These are phyloP conservation scores for Chymomyza procnemis DNA, from an alignment of 2,888 invertebrate species.

Conservation along the genomic window DNA sequence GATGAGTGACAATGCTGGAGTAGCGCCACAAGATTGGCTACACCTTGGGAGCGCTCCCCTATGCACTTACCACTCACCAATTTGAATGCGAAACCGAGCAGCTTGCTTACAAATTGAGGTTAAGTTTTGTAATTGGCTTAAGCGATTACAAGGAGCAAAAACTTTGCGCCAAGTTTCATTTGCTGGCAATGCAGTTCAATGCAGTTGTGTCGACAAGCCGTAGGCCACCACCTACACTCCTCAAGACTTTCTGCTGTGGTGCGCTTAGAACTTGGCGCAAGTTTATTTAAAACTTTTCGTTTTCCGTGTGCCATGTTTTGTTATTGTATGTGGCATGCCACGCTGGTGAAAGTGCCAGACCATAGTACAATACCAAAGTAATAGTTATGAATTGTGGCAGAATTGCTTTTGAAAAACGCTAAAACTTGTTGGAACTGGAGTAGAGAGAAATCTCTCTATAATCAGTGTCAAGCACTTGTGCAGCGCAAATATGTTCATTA, in stretches of 20 bases:
- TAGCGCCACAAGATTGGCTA: too few species aligned
- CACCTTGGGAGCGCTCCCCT: too few species aligned
- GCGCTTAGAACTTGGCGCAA: slow-evolving; percentile 20
- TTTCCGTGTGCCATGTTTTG: not conserved
- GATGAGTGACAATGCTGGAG: not conserved
- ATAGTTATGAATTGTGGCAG: not conserved
- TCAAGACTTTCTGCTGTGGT: too few species aligned
- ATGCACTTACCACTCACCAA: not conserved
- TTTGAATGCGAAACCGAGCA: slow-evolving; percentile 8
- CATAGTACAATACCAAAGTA: not conserved
- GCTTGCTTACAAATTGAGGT: slow-evolving; percentile 50
- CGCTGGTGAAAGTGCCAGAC: slow-evolving; percentile 7
- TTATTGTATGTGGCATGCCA: not conserved
- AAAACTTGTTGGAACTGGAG: not conserved
- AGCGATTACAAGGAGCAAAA: slow-evolving; percentile 51
- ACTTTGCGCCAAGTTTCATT: slow-evolving; percentile 36
- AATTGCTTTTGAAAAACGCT: not conserved
- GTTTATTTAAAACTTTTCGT: slow-evolving; percentile 28
- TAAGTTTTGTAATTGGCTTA: slow-evolving; percentile 67
- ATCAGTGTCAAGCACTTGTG: not conserved
- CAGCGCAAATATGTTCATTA: not conserved
- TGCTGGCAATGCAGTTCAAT: not conserved
- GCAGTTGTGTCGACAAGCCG: not conserved
- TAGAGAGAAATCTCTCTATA: not conserved
- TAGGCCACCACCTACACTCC: too few species aligned